Conservation (phyloP, 2,797 vertebrate genomes). For the Chelonia mydas region DNA sequence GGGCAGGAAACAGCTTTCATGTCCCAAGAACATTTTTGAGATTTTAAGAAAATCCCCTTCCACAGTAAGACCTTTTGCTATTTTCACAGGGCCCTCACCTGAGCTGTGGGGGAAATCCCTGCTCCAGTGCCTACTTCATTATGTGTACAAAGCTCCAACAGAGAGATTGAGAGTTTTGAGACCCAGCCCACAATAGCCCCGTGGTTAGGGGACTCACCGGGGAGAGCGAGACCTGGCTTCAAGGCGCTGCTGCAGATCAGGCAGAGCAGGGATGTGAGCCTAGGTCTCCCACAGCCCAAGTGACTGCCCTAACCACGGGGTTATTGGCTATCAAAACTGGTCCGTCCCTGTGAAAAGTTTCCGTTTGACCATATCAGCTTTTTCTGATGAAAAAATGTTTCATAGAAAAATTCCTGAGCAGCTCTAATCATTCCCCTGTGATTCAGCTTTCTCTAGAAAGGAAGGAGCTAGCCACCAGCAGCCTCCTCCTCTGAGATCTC, state of each 20-base stretch:
- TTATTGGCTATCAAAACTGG: background rate
- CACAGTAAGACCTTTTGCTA: background rate
- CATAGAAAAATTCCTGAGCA: background rate
- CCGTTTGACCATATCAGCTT: background rate
- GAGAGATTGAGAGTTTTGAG: background rate
- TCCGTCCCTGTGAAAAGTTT: background rate
- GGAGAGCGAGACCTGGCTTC: background rate
- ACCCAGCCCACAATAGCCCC: no score
- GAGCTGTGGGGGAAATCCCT: background rate
- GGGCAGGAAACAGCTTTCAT: background rate
- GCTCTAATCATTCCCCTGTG: background rate
- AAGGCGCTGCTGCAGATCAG: background rate
- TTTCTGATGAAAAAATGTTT: background rate
- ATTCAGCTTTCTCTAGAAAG: background rate
- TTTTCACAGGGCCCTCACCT: background rate
- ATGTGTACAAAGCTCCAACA: background rate
- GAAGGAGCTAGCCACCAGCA: background rate
- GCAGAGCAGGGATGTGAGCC: background rate
- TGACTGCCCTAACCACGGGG: background rate
- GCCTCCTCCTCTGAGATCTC: background rate
- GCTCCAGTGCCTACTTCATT: background rate
- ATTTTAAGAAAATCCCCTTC: background rate
- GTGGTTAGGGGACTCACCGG: background rate
- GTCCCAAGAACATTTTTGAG: background rate
- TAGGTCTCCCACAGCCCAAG: background rate